A percentile compares a stretch with the other conserved stretches of the same genome.
Conservation (phyloP, 2,797 vertebrate species). For the Sebastolobus altivelis region DNA sequence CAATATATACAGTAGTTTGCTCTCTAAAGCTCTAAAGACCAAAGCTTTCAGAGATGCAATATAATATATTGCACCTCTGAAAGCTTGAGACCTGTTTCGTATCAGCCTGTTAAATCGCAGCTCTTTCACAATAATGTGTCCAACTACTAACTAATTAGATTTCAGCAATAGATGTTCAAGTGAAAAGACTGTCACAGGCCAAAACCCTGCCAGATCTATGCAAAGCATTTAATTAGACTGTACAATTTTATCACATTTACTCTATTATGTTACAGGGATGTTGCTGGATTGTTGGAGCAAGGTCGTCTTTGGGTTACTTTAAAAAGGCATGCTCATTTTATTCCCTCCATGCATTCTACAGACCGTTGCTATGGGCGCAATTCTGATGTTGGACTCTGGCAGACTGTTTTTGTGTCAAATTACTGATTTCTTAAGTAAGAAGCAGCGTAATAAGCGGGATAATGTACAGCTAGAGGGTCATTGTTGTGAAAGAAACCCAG, state of each 20-base stretch:
- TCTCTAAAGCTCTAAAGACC: too few species aligned
- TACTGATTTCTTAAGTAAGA: too few species aligned
- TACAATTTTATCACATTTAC: neutral
- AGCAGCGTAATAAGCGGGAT: too few species aligned
- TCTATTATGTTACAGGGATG: neutral
- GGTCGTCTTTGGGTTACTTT: neutral
- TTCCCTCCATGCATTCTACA: neutral
- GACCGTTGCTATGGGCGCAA: too few species aligned
- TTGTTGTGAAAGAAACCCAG: too few species aligned
- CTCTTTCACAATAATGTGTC: slow-evolving; percentile 20
- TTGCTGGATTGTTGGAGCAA: neutral
- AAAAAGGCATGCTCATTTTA: neutral
- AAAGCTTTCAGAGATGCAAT: too few species aligned
- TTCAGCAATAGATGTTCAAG: neutral
- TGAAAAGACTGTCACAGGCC: neutral
- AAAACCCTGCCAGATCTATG: neutral
- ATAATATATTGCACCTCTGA: neutral
- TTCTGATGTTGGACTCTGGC: too few species aligned
- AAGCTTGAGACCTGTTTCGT: neutral
- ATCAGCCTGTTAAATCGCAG: slow-evolving; percentile 5
- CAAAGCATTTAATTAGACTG: neutral
- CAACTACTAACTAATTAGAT: slow-evolving; percentile 9
- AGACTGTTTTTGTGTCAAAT: too few species aligned
- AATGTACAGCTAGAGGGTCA: too few species aligned
- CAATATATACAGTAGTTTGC: too few species aligned